Evolutionary conservation across 2,797 vertebrate species (phyloP).

Genomic region (Gouania willdenowi): DNA sequence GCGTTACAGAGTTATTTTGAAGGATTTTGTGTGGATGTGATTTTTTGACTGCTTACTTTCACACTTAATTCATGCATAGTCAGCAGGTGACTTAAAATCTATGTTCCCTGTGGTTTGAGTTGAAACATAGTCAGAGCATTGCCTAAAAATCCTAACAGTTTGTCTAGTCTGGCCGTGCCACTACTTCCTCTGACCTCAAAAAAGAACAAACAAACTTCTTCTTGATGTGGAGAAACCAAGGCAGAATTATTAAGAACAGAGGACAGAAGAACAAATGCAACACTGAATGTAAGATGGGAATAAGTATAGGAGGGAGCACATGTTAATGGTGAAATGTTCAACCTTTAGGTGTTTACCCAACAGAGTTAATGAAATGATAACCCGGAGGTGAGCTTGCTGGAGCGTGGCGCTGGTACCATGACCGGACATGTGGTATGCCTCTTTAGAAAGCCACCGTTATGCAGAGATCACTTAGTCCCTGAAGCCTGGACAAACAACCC

Average conservation of each 20-base stretch:
- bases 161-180: slow-evolving; percentile 22
- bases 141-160: slow-evolving; percentile 28
- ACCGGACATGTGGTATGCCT: slow-evolving; percentile 64
- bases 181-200: slow-evolving; percentile 33
- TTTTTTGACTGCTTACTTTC: too few relatives aligned
- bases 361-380: slow-evolving; percentile 60
- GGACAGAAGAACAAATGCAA: background rate
- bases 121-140: slow-evolving; percentile 13
- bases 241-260: background rate
- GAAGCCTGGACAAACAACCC: slow-evolving; percentile 28
- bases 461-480: slow-evolving; percentile 37
- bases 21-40: too few relatives aligned
- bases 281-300: background rate
- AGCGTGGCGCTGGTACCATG: slow-evolving; percentile 44
- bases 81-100: too few relatives aligned
- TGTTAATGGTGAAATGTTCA: slow-evolving; percentile 9
- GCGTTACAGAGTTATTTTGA: too few relatives aligned
- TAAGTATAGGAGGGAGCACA: slow-evolving; percentile 10
- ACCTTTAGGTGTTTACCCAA: slow-evolving; percentile 54
- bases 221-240: slow-evolving; percentile 7
- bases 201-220: slow-evolving; percentile 38
- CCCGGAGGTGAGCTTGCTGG: slow-evolving; percentile 34
- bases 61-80: too few relatives aligned
- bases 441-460: slow-evolving; percentile 38
- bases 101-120: background rate